Conservation (phyloP, 2,113 vertebrate species). For the Hymenochirus boettgeri region DNA sequence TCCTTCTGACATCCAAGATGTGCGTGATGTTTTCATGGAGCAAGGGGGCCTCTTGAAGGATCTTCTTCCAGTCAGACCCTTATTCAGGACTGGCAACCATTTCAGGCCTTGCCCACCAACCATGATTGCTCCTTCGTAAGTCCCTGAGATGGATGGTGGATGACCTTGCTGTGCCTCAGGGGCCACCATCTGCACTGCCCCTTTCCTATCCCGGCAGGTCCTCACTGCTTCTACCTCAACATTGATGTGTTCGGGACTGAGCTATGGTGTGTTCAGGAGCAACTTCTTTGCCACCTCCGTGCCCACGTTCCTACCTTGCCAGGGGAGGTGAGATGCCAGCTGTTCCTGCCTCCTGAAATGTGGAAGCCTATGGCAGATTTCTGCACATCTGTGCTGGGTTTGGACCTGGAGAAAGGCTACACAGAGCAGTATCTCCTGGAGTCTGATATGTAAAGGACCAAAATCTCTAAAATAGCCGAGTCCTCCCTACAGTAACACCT, state of each 20-base stretch:
- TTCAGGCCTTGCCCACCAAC: slow-evolving; percentile 63
- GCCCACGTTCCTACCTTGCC: slow-evolving; percentile 54
- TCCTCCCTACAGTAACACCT: not conserved
- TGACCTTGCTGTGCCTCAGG: slow-evolving; percentile 49
- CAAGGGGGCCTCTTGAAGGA: slow-evolving; percentile 48
- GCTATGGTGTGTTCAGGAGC: slow-evolving; percentile 55
- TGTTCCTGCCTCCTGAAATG: slow-evolving; percentile 66
- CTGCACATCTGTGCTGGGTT: slow-evolving; percentile 56
- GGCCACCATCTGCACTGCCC: slow-evolving; percentile 64
- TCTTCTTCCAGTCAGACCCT: slow-evolving; percentile 63
- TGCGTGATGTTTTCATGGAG: slow-evolving; percentile 49
- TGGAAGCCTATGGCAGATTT: slow-evolving; percentile 69
- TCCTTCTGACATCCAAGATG: slow-evolving; percentile 25
- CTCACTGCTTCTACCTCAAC: slow-evolving; percentile 67
- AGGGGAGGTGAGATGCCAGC: slow-evolving; percentile 65
- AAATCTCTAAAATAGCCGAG: not conserved
- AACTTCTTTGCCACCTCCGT: slow-evolving; percentile 64
- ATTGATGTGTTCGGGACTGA: slow-evolving; percentile 70
- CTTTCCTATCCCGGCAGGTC: slow-evolving; percentile 63
- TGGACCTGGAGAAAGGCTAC: slow-evolving; percentile 70
- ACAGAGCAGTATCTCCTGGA: slow-evolving; percentile 71
- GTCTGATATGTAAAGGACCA: slow-evolving; percentile 47
- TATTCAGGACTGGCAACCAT: slow-evolving; percentile 73
- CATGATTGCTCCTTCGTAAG: slow-evolving; percentile 63
- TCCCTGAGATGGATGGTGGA: slow-evolving; percentile 70